These are phyloP conservation scores for Stichodactyla mertensii DNA, from an alignment of 64 coral and sea anemone species.

Conservation along the genomic window DNA sequence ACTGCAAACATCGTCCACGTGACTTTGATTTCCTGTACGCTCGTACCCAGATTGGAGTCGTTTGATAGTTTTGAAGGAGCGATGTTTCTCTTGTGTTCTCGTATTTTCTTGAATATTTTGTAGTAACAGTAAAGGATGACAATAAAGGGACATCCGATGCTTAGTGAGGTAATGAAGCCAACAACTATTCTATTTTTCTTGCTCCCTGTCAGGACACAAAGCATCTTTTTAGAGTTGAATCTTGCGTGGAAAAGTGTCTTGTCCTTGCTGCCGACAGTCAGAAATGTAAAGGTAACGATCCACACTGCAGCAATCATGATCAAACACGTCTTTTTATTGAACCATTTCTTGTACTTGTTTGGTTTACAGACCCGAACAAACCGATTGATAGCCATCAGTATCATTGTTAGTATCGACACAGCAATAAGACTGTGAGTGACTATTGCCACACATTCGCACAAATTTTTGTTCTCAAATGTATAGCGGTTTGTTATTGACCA, in stretches of 20 bases:
- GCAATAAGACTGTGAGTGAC: neutral
- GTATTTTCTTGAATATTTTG: neutral
- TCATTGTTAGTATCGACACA: neutral
- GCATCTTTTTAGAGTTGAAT: neutral
- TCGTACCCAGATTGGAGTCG: neutral
- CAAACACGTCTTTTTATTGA: neutral
- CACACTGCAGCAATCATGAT: neutral
- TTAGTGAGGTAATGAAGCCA: neutral
- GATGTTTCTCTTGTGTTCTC: neutral
- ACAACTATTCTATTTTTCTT: neutral
- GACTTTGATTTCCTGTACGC: slow-evolving; percentile 2
- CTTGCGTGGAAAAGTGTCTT: too few relatives aligned
- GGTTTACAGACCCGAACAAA: slow-evolving; percentile 9
- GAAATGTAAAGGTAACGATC: neutral
- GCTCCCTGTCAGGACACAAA: neutral
- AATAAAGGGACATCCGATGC: neutral
- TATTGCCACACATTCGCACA: neutral
- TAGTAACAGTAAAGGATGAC: neutral
- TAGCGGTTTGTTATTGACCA: neutral
- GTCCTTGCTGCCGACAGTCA: neutral
- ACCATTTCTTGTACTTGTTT: neutral
- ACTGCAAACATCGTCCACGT: neutral
- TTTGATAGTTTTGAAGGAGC: neutral
- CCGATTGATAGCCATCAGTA: neutral
- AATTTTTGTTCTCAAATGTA: neutral